Conservation (phyloP, 2,888 invertebrate genomes). For the Octodonta nipae region DNA sequence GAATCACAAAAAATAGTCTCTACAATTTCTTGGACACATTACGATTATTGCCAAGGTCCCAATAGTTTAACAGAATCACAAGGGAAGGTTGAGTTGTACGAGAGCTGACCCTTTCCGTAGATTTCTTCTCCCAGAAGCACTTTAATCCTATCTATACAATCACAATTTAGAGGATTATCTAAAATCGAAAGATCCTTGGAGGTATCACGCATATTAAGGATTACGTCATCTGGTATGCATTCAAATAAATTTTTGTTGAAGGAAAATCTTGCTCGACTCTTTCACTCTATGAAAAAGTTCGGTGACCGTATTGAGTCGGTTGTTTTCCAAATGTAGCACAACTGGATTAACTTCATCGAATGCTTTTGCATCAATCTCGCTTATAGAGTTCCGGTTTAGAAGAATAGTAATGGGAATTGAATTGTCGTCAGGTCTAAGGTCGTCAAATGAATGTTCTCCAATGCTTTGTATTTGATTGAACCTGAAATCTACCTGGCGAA, state of each 20-base stretch:
- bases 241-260: constrained; percentile 17
- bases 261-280: constrained; percentile 14
- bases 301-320: constrained; percentile 14
- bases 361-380: constrained; percentile 12
- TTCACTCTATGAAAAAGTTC: not conserved
- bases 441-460: constrained; percentile 11
- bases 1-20: too few species aligned
- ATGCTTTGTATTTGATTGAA: constrained; percentile 18
- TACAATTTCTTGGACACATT: too few species aligned
- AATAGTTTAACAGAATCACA: not conserved
- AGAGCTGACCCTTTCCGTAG: not conserved
- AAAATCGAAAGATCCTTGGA: constrained; percentile 14
- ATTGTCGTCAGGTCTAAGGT: constrained; percentile 10
- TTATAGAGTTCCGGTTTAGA: constrained; percentile 16
- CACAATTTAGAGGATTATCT: constrained; percentile 21
- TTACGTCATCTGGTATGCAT: constrained; percentile 19
- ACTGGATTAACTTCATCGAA: constrained; percentile 15
- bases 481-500: constrained; percentile 18
- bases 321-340: constrained; percentile 19
- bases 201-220: constrained; percentile 12
- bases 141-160: constrained; percentile 18
- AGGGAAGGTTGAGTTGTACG: not conserved
- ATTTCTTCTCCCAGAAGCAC: not conserved
- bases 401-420: constrained; percentile 14
- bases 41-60: too few species aligned